Base-by-base conservation (phyloP, 2,888 invertebrate genomes). In the Tiliacea aurago region DNA sequence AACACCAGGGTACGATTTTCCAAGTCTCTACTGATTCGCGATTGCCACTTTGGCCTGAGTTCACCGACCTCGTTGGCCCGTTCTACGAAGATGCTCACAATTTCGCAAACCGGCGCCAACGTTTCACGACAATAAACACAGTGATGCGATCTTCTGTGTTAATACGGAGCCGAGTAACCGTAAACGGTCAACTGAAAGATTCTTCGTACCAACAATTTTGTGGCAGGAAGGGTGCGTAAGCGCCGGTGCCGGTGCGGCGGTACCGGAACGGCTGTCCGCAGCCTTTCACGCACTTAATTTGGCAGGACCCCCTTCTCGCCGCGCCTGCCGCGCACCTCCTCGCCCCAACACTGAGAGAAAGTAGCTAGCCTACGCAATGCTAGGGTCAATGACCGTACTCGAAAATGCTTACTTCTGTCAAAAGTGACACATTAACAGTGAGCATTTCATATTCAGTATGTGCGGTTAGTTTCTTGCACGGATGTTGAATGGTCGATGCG, bases 241-340 rank as follows among this genome's bases (percentile, higher is more conserved):
- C 84, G 82, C 84, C 84, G 82, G 81, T 82, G 86, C 85, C 85
- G 76, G 84, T 85, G 81, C 80, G 55, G 86, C 83, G 83, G 88
- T 91, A 89, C 89, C 92, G 91, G 92, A 94, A 93, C 92, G 89
- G 90, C 91, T 91, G 87, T 88, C 91, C 92, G 90, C 89, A 93
- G 94, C 95, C 96, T 96, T 96, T 96, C 96, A 95, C 96, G 95
- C 94, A 94, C 94, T 94, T 95, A 94, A 95, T 96, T 96, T 95
- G 96, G 96, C 94, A 95, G 95, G 93, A 95, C 93, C 95, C 94
- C 95, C 94, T 92, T 92, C 94, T 87, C 93, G 78, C 93, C 93
- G 89, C 92, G 85, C 90, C 83, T 86, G 82, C 90, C 91, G 86
- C 91, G 77, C 91, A 88, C 91, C 91, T 90, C 93, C 89, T 91